Base-by-base conservation (phyloP, 2,113 vertebrate species). In the Arenaria interpres region DNA sequence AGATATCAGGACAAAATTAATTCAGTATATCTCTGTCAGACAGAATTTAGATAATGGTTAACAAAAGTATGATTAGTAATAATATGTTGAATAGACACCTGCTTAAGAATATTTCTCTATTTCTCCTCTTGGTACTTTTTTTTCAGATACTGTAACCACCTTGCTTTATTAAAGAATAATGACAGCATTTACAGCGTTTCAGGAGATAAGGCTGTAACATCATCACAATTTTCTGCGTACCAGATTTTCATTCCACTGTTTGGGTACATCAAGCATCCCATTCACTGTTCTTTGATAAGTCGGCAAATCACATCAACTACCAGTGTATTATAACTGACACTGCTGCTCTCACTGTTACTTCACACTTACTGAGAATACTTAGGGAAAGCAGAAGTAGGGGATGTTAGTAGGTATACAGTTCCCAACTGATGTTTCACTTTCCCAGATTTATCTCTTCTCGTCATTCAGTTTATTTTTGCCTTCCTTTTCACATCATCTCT, bases 211-310 rank as follows among this genome's bases (percentile, higher is more conserved):
- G 32, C 19, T 79, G 15, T 43, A 71, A 25, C 6, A 72, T 33
- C 7, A 59, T 25, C 11, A 60, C 32, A 53, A 19, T 69, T 25
- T 80, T 67, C 25, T 50, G 32, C 2, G 2, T 50, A 32, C 8
- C 1, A 5, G 4, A 56, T 4, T 80, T 91, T 57, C 45, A 41
- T 0, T 1, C 23, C 7, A 41, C 8, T 30, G 2, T 87, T 69
- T 87, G 8, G 9, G 24, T 62, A 64, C 25, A 66, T 71, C 21
- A 77, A 62, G 22, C 10, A 28, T 41, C 5, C 27, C 78, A 77
- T 25, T 62, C 9, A 43, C 7, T 78, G 6, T 39, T 89, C 30
- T 77, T 68, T 81, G 54, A 51, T 74, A 84, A 54, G 6, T 21
- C 20, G 66, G 4, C 2, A 85, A 81, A 89, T 46, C 3, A 69